Percentiles rank a stretch among this genome's conserved stretches.
Evolutionary conservation across 2,797 vertebrate genomes (phyloP).

Genomic region (Ficedula albicollis): DNA sequence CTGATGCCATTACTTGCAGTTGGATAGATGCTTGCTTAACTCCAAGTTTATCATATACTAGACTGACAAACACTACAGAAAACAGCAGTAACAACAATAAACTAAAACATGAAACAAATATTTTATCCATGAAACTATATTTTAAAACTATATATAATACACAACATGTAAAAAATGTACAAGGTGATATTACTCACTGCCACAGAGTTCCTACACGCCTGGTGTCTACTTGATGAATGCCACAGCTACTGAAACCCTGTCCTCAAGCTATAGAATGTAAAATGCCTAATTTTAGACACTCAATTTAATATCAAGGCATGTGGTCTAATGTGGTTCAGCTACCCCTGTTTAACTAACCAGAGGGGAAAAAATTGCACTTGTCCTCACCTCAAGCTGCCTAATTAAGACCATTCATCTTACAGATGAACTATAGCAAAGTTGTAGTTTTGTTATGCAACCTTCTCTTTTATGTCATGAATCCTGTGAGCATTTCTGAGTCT

Average conservation of each 20-base stretch:
- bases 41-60: background rate
- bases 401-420: background rate
- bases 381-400: background rate
- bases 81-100: background rate
- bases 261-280: constrained; percentile 64
- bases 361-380: constrained; percentile 49
- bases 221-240: constrained; percentile 48
- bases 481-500: background rate
- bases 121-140: background rate
- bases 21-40: background rate
- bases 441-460: background rate
- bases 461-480: background rate
- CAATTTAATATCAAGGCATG: constrained; percentile 65
- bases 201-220: constrained; percentile 34
- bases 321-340: constrained; percentile 60
- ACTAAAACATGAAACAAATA: background rate
- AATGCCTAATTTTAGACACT: constrained; percentile 78
- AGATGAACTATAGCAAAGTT: background rate
- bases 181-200: constrained; percentile 68
- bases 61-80: background rate
- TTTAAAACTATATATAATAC: background rate
- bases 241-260: constrained; percentile 56
- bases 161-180: background rate
- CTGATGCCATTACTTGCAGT: background rate
- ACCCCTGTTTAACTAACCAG: constrained; percentile 58